Conservation (phyloP, 2,113 vertebrate genomes). For the Lophochroa leadbeateri region DNA sequence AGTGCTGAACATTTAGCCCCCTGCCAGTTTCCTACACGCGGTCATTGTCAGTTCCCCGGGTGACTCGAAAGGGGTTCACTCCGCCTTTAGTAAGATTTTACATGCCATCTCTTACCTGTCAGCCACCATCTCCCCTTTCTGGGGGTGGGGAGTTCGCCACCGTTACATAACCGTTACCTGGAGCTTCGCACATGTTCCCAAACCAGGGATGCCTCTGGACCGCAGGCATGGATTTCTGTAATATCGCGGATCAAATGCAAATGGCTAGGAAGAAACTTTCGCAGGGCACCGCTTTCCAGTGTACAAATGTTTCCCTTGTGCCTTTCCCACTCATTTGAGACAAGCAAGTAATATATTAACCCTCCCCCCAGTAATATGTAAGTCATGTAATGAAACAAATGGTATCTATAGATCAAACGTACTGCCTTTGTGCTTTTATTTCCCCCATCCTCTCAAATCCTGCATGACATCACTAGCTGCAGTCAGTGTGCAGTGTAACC, state of each 20-base stretch:
- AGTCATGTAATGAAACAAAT: background rate
- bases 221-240: background rate
- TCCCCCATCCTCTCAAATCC: background rate
- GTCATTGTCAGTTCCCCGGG: background rate
- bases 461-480: background rate
- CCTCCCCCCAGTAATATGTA: background rate
- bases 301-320: background rate
- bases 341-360: background rate
- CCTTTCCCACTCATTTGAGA: background rate
- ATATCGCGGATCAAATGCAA: background rate
- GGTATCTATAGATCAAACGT: background rate
- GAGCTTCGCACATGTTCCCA: constrained; percentile 51
- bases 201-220: constrained; percentile 33
- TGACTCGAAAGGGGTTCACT: background rate
- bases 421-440: background rate
- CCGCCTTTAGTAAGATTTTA: constrained; percentile 24
- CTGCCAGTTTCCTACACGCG: background rate
- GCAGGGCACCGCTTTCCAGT: background rate
- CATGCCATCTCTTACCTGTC: constrained; percentile 42
- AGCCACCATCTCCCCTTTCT: constrained; percentile 17
- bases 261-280: constrained; percentile 11
- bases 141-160: background rate
- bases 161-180: constrained; percentile 76
- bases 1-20: background rate
- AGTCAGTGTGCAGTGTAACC: background rate